Percentiles rank a stretch among this genome's conserved stretches.
These are phyloP conservation scores for Cactoblastis cactorum DNA, from an alignment of 2,888 invertebrate species.

Conservation along the genomic window DNA sequence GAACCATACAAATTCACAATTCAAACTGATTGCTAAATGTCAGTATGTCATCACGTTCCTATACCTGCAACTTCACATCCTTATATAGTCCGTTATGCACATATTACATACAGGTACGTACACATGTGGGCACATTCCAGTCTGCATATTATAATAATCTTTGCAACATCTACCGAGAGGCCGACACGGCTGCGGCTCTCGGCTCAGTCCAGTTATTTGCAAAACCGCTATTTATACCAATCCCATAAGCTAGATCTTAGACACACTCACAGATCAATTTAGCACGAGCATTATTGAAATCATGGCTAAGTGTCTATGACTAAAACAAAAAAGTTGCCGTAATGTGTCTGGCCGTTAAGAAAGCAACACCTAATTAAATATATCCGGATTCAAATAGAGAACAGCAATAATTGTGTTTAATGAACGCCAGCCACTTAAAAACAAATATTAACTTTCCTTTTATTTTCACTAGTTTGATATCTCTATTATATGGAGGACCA, in stretches of 20 bases:
- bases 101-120: conserved; percentile 2
- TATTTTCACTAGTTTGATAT: conserved; percentile 26
- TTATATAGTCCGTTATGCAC: conserved; percentile 3
- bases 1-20: background rate
- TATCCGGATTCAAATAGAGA: background rate
- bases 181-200: conserved; percentile 51
- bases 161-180: conserved; percentile 43
- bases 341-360: background rate
- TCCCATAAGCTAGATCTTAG: conserved; percentile 59
- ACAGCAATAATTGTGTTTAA: conserved; percentile 8
- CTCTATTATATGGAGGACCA: conserved; percentile 26
- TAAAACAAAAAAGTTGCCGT: background rate
- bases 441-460: conserved; percentile 29
- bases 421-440: conserved; percentile 7
- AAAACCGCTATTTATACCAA: conserved; percentile 74
- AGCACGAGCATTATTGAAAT: conserved; percentile 1
- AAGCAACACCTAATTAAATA: background rate
- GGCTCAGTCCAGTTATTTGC: conserved; percentile 71
- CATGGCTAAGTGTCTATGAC: no score
- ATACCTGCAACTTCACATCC: background rate
- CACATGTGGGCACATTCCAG: conserved; percentile 16
- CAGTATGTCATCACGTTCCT: background rate
- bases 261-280: conserved; percentile 36
- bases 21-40: background rate
- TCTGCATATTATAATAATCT: conserved; percentile 32